These are phyloP conservation scores for Zoroaster sp. DNA, from an alignment of 53 echinoderm and acorn worm genomes.

Conservation along the genomic window DNA sequence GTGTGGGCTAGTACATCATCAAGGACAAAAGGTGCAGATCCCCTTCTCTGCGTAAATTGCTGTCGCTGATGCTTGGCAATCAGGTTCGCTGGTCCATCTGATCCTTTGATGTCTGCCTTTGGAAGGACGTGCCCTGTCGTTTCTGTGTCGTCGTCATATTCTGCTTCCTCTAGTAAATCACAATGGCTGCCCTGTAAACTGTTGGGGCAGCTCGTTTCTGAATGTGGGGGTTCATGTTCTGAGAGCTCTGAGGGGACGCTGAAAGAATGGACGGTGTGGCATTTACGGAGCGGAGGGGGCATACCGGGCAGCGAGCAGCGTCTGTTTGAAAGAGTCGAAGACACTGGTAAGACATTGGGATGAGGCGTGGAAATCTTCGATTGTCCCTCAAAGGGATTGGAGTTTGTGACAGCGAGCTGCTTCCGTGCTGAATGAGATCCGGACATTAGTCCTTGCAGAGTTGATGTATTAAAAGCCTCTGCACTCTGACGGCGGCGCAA, in stretches of 20 bases:
- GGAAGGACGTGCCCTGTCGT: not conserved
- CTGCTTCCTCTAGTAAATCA: constrained; percentile 20
- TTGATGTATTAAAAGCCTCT: constrained; percentile 57
- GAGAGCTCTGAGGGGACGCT: constrained; percentile 58
- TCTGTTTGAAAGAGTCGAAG: constrained; percentile 33
- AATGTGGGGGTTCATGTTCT: constrained; percentile 4
- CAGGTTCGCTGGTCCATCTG: not conserved
- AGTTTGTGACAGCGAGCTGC: not conserved
- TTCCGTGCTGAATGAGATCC: constrained; percentile 13
- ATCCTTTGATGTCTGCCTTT: not conserved
- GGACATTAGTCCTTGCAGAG: not conserved
- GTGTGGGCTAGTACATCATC: constrained; percentile 83
- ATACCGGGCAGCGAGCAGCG: constrained; percentile 73
- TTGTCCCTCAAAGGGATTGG: not conserved
- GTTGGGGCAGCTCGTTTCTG: constrained; percentile 51
- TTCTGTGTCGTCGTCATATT: not conserved
- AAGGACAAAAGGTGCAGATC: constrained; percentile 77
- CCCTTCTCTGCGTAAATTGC: constrained; percentile 47
- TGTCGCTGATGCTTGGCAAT: constrained; percentile 20
- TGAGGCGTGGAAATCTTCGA: not conserved
- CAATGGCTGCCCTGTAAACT: constrained; percentile 34
- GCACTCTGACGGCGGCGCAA: constrained; percentile 69
- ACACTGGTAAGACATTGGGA: not conserved
- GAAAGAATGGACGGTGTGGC: constrained; percentile 83
- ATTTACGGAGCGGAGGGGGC: constrained; percentile 85